Base-by-base conservation (phyloP, 2,888 invertebrate genomes). In the Chrysomela aeneicollis region DNA sequence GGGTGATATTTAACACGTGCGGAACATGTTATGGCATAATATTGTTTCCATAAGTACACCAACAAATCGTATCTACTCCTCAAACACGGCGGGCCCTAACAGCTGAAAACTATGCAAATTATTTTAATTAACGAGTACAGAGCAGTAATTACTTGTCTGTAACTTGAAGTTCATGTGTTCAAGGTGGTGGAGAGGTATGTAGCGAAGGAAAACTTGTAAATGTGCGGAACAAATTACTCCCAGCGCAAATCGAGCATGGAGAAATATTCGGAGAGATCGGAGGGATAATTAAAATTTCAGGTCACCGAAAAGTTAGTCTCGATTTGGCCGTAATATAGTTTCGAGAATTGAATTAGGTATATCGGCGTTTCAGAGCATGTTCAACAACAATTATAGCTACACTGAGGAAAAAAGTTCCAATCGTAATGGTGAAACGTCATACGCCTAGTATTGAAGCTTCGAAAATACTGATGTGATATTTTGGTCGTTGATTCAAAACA, bases 81-180 rank as follows among this genome's bases (percentile, higher is more conserved):
- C 46, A 4, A 26, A 37, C 26, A 30, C n/a, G 18, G 19, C 12
- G 26, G 15, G 57, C 46, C 8, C 32, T 42, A 42, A 42, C 42
- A 15, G 30, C 17, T 22, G 30, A 18, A 42, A 30, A 47, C 46
- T 57, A 47, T 47, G 57, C 46, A 57, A 57, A 57, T 46, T 46
- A 26, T 57, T 57, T 47, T 22, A 57, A 26, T 57, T 26, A 57
- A 15, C 26, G 30, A 15, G 22, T 26, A 42, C 42, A 26, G 26
- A 19, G 30, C 26, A 26, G 26, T 47, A 57, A 57, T 57, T 57
- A 46, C 21, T 57, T 46, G 10, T 17, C n/a, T 22, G 46, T 17
- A 57, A 57, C 46, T 57, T 46, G 22, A 5, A 10, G 17, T 46
- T 18, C 42, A 57, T 19, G 30, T 57, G 26, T 6, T 15, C 15